These are phyloP conservation scores for Mimumesa dahlbomi DNA, from an alignment of 2,888 invertebrate genomes.

Conservation along the genomic window DNA sequence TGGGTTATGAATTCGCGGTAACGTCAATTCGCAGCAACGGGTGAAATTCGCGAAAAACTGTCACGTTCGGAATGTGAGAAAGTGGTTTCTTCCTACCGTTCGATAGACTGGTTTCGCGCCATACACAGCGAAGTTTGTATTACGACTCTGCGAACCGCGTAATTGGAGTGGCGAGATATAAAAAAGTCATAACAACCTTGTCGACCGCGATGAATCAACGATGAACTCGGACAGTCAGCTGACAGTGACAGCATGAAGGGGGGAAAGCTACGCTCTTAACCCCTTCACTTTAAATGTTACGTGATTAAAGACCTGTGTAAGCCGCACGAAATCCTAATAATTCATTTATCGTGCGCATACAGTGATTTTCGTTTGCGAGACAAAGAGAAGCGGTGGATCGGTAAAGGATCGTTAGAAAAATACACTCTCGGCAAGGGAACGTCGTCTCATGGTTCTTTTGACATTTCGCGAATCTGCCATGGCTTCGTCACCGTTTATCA, in stretches of 20 bases:
- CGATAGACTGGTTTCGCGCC: no score
- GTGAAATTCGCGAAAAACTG: neutral
- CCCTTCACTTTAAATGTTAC: slow-evolving; percentile 10
- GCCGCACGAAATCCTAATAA: neutral
- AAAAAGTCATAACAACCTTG: slow-evolving; percentile 40
- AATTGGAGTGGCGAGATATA: slow-evolving; percentile 8
- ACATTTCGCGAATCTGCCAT: slow-evolving; percentile 22
- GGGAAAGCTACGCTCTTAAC: slow-evolving; percentile 22
- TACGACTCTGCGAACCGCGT: no score
- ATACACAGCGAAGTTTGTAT: no score
- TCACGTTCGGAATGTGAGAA: no score
- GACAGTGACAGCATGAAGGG: slow-evolving; percentile 57
- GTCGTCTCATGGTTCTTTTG: slow-evolving; percentile 10
- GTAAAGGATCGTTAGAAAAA: no score
- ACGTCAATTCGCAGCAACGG: neutral
- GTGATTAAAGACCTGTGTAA: neutral
- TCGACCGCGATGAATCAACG: slow-evolving; percentile 51
- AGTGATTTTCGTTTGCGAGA: neutral
- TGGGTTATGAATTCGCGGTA: neutral
- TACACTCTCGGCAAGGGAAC: no score
- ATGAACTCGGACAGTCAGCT: slow-evolving; percentile 52
- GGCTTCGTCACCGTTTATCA: no score
- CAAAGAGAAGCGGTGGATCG: no score
- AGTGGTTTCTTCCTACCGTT: no score
- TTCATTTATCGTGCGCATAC: slow-evolving; percentile 7